phyloP scores from a whole-genome alignment of 2,113 vertebrate genomes.

The Oreotrochilus melanogaster region DNA sequence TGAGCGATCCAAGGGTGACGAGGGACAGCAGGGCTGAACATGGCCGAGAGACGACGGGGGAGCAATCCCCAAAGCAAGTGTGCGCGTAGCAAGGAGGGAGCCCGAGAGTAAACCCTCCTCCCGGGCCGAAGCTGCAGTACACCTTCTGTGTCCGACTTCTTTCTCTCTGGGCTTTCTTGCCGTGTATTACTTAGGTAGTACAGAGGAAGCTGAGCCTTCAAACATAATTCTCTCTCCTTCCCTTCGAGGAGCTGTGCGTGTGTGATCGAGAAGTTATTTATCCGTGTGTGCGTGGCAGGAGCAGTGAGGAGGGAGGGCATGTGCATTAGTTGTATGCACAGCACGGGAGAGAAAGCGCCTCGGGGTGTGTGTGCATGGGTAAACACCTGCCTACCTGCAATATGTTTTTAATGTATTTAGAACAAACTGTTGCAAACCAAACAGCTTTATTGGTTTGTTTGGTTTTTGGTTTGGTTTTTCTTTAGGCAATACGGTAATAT shows the following conservation, averaged over 20 bases:
- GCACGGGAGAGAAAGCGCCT: rapidly evolving
- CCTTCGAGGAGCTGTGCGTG: background rate
- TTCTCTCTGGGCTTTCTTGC: background rate
- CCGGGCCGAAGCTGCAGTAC: background rate
- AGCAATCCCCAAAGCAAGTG: background rate
- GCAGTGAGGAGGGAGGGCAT: background rate
- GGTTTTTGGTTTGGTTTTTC: too few species aligned
- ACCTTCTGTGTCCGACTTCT: background rate
- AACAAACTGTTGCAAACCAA: background rate
- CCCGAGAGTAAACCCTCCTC: too few species aligned
- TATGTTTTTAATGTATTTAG: too few species aligned
- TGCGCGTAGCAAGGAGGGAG: background rate
- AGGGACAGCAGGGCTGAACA: background rate
- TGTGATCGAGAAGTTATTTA: background rate
- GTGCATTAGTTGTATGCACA: rapidly evolving
- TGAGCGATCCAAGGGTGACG: too few species aligned
- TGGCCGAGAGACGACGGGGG: background rate
- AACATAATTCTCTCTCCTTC: too few species aligned
- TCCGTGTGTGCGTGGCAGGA: background rate
- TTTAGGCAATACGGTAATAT: too few species aligned
- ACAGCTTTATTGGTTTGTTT: background rate
- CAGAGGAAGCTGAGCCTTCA: background rate
- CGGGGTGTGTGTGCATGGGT: rapidly evolving
- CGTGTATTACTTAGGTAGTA: rapidly evolving
- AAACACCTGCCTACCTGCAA: background rate